Conservation (phyloP, 2,888 invertebrate genomes). For the Nephrotoma guestfalica region DNA sequence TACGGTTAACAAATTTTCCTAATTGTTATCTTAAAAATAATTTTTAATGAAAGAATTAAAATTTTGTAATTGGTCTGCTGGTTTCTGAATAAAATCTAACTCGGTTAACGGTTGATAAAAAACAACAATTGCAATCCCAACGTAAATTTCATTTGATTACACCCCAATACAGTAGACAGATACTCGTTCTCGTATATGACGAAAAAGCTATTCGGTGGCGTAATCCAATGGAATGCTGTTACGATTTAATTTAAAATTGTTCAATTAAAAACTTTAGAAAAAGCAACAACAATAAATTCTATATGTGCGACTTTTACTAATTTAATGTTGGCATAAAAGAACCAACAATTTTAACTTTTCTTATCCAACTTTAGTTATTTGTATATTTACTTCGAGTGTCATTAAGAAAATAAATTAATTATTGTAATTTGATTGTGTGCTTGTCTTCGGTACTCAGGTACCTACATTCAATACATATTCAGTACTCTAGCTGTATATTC, state of each 20-base stretch:
- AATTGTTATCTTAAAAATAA: too few species aligned
- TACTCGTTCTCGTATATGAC: not conserved
- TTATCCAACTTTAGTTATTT: not conserved
- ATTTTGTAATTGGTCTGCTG: too few species aligned
- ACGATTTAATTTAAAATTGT: not conserved
- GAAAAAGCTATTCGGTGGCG: not conserved
- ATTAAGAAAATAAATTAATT: not conserved
- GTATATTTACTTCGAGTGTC: not conserved
- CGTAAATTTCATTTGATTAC: not conserved
- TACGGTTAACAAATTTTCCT: too few species aligned
- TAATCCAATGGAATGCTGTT: not conserved
- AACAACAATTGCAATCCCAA: not conserved
- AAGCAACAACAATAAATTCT: not conserved
- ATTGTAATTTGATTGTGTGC: not conserved
- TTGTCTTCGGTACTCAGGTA: not conserved
- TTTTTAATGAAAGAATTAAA: too few species aligned
- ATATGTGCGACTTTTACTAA: not conserved
- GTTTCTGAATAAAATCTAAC: too few species aligned
- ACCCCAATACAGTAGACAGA: not conserved
- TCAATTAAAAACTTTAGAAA: not conserved
- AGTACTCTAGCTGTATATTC: not conserved
- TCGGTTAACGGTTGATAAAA: not conserved
- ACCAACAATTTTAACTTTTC: not conserved
- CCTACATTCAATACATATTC: not conserved
- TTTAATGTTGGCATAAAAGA: not conserved